Evolutionary conservation across 2,888 invertebrate genomes (phyloP), one percentile per base, ranked within the genome.

Genomic region (Acleris literana): DNA sequence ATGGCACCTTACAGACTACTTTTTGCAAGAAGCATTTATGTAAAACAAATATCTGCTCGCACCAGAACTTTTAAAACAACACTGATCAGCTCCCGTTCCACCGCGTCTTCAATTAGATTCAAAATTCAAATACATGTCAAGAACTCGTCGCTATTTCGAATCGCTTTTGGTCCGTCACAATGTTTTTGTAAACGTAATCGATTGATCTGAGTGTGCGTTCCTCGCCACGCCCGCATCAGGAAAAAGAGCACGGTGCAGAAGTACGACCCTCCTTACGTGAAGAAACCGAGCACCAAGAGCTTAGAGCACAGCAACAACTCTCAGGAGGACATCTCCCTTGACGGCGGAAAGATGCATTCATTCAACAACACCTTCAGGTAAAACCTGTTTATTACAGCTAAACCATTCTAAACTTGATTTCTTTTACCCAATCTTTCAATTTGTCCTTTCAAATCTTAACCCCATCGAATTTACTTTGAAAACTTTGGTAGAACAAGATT

Each of bases 181-280:
- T 72, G 70, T 77, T 84, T 74, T 87, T 85, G 77, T 84, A 89
- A 90, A 89, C 90, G 84, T 92, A 90, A 92, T 89, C 91, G 90
- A 92, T 92, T 92, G 89, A 92, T 92, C 90, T 89, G 92, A 92
- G 92, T 91, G 91, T 90, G 91, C 92, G 91, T 91, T 91, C 89
- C 85, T 83, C 92, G 90, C 90, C 92, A 87, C 92, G 92, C 92
- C 86, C 87, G 86, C 91, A 84, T 84, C 93, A 96, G 96, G 95
- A 96, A 97, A 94, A 97, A 97, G 94, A 97, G 97, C 85, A 96
- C 97, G 75, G 94, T 97, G 88, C 96, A 96, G 88, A 97, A 97
- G 90, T 97, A 96, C 90, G 97, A 97, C 89, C 96, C 96, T 79
- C 97, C 97, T 65, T 97, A 97, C 93, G 94, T 94, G 85, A 97